Evolutionary conservation across 2,888 invertebrate species (phyloP).

Genomic region (Hydriomena furcata): DNA sequence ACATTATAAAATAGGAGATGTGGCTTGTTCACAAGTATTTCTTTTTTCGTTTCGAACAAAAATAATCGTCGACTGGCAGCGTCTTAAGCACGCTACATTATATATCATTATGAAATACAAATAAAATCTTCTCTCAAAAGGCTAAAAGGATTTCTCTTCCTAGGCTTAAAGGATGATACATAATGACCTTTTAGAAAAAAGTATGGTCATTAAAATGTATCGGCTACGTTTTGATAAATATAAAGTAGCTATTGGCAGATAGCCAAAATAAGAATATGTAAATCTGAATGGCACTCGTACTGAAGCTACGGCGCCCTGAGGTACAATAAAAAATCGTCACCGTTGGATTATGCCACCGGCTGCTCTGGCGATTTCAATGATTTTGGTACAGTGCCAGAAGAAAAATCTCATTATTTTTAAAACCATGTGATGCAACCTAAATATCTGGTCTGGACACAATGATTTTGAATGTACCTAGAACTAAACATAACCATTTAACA

Average conservation of each 20-base stretch:
- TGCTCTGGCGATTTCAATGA: conserved; percentile 27
- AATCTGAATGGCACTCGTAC: conserved; percentile 14
- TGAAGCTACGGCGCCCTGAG: conserved; percentile 23
- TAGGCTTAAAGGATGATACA: too few relatives aligned
- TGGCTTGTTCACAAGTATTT: too few relatives aligned
- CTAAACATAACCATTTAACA: too few relatives aligned
- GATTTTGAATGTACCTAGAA: background rate
- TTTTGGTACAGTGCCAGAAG: conserved; percentile 62
- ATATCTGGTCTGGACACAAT: background rate
- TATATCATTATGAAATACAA: too few relatives aligned
- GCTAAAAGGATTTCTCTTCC: too few relatives aligned
- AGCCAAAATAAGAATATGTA: conserved; percentile 23
- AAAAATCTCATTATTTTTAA: conserved; percentile 52
- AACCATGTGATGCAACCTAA: conserved; percentile 50
- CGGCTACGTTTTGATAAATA: conserved; percentile 27
- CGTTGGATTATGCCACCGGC: conserved; percentile 26
- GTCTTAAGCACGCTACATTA: too few relatives aligned
- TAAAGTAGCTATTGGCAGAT: conserved; percentile 24
- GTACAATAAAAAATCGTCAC: conserved; percentile 37
- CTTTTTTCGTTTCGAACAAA: too few relatives aligned
- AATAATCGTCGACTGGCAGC: too few relatives aligned
- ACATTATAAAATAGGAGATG: too few relatives aligned
- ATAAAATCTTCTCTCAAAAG: too few relatives aligned
- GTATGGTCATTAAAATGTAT: too few relatives aligned
- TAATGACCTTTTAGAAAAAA: too few relatives aligned